Percentiles rank a stretch among this genome's conserved stretches.
Evolutionary conservation across 2,797 vertebrate species (phyloP).

Genomic region (Parambassis ranga): DNA sequence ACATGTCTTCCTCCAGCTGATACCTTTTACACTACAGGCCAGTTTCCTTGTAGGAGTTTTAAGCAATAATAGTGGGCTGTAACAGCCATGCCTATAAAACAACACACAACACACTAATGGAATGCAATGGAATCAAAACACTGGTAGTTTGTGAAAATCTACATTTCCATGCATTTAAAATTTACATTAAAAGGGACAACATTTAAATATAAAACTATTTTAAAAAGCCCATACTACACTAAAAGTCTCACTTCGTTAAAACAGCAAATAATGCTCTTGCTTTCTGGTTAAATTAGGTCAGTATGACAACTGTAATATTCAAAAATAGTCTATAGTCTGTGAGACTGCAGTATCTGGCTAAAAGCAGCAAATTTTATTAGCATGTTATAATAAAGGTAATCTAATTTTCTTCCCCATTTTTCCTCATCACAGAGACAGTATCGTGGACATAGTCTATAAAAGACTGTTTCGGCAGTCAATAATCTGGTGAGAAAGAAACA

Average conservation of each 20-base stretch:
- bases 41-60: constrained; percentile 8
- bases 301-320: not conserved
- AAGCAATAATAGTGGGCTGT: not conserved
- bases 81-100: too few relatives aligned
- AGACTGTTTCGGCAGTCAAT: constrained; percentile 11
- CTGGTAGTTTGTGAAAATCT: too few relatives aligned
- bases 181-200: too few relatives aligned
- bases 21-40: constrained; percentile 1
- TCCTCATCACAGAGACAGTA: constrained; percentile 17
- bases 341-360: not conserved
- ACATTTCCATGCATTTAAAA: too few relatives aligned
- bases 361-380: constrained; percentile 19
- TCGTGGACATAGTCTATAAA: not conserved
- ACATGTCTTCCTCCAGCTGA: constrained; percentile 24
- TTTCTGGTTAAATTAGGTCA: not conserved
- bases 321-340: not conserved
- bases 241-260: too few relatives aligned
- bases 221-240: too few relatives aligned
- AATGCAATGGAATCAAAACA: too few relatives aligned
- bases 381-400: constrained; percentile 25
- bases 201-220: too few relatives aligned
- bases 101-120: too few relatives aligned
- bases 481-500: constrained; percentile 11
- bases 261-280: too few relatives aligned
- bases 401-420: constrained; percentile 42